These are phyloP conservation scores for Meliscaeva auricollis DNA, from an alignment of 2,888 invertebrate species.

Conservation along the genomic window DNA sequence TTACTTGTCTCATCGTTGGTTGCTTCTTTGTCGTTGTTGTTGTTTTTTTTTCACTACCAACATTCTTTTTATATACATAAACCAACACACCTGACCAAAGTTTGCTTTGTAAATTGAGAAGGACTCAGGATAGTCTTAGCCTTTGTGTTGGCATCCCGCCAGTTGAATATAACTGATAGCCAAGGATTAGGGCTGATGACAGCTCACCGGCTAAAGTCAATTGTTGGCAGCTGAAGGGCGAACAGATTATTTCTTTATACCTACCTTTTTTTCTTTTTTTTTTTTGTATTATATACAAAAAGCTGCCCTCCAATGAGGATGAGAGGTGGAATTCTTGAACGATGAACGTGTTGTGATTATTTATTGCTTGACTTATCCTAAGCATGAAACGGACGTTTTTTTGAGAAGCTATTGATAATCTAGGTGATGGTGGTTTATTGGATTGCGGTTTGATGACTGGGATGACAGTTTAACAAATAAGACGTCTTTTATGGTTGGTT, in stretches of 20 bases:
- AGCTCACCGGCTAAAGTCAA: slow-evolving; percentile 58
- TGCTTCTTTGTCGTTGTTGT: neutral
- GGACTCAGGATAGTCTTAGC: slow-evolving; percentile 45
- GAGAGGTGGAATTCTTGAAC: slow-evolving; percentile 24
- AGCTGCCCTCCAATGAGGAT: slow-evolving; percentile 15
- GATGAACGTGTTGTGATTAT: slow-evolving; percentile 34
- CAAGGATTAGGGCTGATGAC: slow-evolving; percentile 66
- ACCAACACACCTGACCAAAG: slow-evolving; percentile 69
- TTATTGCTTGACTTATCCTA: slow-evolving; percentile 39
- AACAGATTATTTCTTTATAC: slow-evolving; percentile 67
- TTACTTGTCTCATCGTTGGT: slow-evolving; percentile 55
- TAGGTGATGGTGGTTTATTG: slow-evolving; percentile 3
- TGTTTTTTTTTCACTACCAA: neutral
- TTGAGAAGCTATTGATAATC: slow-evolving; percentile 1
- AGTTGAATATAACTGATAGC: slow-evolving; percentile 71
- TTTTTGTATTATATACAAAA: neutral
- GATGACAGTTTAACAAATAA: slow-evolving; percentile 2
- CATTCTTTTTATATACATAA: slow-evolving; percentile 33
- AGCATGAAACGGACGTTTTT: neutral
- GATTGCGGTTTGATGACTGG: slow-evolving; percentile 19
- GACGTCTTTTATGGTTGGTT: neutral
- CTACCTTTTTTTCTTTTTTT: neutral
- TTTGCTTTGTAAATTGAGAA: slow-evolving; percentile 73
- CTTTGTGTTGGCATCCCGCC: slow-evolving; percentile 68
- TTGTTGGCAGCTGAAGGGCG: slow-evolving; percentile 73